Conservation (phyloP, 1,140 invertebrate genomes). For the Philotrypesis tridentata region DNA sequence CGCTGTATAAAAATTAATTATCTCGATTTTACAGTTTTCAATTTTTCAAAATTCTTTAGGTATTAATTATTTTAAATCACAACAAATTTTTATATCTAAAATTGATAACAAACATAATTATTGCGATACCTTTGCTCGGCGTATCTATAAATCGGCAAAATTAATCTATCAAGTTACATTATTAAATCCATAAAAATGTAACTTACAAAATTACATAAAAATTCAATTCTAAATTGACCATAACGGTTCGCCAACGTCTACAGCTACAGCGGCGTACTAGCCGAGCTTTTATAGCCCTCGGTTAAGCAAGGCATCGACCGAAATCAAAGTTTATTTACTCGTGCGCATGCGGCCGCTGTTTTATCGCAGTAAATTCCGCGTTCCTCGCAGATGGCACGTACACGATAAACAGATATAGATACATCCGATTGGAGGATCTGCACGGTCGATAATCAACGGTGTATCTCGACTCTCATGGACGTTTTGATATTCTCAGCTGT, state of each 20-base stretch:
- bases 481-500: background rate
- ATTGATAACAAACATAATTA: no score
- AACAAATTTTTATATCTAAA: no score
- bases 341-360: constrained; percentile 3
- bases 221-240: background rate
- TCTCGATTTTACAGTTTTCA: no score
- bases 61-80: no score
- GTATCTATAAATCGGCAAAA: no score
- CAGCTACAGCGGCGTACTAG: background rate
- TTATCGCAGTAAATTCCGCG: constrained; percentile 45
- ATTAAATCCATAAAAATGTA: no score
- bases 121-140: no score
- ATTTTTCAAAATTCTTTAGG: no score
- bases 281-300: background rate
- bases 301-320: constrained; percentile 2
- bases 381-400: constrained; percentile 44
- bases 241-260: background rate
- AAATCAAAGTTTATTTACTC: constrained; percentile 47
- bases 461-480: background rate
- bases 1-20: no score
- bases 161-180: no score
- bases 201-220: background rate
- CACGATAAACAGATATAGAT: constrained; percentile 41
- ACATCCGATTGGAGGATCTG: constrained; percentile 1
- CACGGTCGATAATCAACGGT: constrained; percentile 10